Evolutionary conservation across 2,888 invertebrate genomes (phyloP), one percentile per base, ranked within the genome.

Genomic region (Macrosiphum euphorbiae): DNA sequence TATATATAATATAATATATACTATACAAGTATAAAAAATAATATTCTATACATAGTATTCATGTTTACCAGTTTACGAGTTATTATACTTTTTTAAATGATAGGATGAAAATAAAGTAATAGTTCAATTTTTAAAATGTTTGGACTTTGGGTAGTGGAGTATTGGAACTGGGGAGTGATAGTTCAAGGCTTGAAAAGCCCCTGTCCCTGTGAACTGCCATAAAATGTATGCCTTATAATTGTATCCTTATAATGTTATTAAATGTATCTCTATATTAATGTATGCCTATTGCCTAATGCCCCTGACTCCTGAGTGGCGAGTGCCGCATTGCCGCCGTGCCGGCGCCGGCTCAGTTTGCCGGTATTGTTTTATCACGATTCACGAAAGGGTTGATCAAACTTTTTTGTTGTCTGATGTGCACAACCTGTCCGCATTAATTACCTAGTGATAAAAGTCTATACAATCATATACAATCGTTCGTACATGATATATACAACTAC

Each of bases 331-430:
- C 16, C 5, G 44, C 41, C 16, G 41, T 55, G 41, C 55, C 58
- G 61, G 67, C 20, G 8, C 50, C 91, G 52, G 44, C 91, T 55
- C 10, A 8, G 28, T 2, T 58, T 55, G 55, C 41, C 44, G 44
- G 28, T 58, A 85, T 11, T 3, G 24, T 91, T n/a, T 88, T 92
- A 88, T 88, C 88, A 55, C 92, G 26, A 88, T 78, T 88, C 92
- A 55, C 92, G 55, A 92, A 93, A 90, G 61, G 89, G 88, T 61
- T 58, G 47, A 58, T 41, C 44, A 35, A 44, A 90, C 85, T 93
- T 90, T 44, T 93, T 90, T 89, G 50, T 93, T 61, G 84, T 93
- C 47, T 50, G 11, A 93, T 90, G 85, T 93, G 93, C 89, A 93
- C 58, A 93, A 90, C 85, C 93, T 93, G 93, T 90, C 58, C 50